A percentile compares a stretch with the other conserved stretches of the same genome.
Conservation (phyloP, 2,797 vertebrate genomes). For the Anguilla obscura region DNA sequence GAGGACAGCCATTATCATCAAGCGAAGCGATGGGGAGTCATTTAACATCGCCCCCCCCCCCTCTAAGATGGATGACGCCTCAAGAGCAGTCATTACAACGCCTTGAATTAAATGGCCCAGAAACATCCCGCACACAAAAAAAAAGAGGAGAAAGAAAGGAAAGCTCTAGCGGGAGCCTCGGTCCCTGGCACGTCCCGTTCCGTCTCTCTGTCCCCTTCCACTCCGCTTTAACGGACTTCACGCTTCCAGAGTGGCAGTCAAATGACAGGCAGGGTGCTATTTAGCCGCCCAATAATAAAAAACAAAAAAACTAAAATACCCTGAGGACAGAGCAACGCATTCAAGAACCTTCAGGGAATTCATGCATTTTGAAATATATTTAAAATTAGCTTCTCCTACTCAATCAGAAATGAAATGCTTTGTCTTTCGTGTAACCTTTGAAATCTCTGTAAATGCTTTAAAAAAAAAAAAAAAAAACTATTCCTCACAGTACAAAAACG, state of each 20-base stretch:
- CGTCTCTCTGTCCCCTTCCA: conserved; percentile 46
- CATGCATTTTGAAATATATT: neutral
- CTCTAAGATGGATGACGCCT: neutral
- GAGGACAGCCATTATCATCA: neutral
- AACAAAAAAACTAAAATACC: neutral
- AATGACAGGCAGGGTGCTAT: conserved; percentile 38
- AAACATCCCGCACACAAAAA: conserved; percentile 44
- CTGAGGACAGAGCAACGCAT: neutral
- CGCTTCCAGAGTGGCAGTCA: conserved; percentile 48
- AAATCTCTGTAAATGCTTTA: neutral
- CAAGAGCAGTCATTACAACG: neutral
- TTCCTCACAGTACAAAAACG: neutral
- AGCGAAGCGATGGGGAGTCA: neutral
- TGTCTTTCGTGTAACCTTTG: neutral
- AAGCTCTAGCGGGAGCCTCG: neutral
- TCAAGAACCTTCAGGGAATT: neutral
- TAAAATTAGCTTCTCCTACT: neutral
- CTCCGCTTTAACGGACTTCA: conserved; percentile 35
- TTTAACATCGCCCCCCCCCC: neutral
- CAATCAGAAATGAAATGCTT: neutral
- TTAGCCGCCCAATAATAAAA: conserved; percentile 49
- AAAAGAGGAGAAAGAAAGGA: neutral
- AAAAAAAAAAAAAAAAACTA: neutral
- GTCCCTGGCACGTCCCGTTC: conserved; percentile 32
- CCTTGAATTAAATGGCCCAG: conserved; percentile 53